phyloP scores from a whole-genome alignment of 2,888 invertebrate genomes.

The Andrena hattorfiana region DNA sequence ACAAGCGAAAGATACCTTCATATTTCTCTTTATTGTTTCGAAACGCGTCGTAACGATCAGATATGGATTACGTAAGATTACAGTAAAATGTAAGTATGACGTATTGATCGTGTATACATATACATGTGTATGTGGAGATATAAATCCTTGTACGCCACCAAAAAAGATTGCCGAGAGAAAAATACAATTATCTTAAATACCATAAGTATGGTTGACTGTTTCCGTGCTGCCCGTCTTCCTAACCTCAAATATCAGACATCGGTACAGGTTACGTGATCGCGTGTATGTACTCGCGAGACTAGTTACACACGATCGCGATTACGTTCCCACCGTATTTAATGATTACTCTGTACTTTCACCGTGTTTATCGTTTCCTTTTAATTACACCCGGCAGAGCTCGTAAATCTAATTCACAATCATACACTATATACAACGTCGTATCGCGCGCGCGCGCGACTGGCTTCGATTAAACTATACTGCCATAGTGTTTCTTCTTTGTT shows the following conservation, averaged over 20 bases:
- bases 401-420: conserved; percentile 76
- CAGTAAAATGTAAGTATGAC: conserved; percentile 65
- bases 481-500: conserved; percentile 34
- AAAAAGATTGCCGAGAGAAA: conserved; percentile 58
- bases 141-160: conserved; percentile 56
- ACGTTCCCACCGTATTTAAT: conserved; percentile 11
- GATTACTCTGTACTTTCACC: conserved; percentile 66
- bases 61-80: conserved; percentile 71
- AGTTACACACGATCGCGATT: conserved; percentile 10
- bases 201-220: conserved; percentile 34
- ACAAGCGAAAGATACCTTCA: conserved; percentile 3
- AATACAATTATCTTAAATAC: conserved; percentile 34
- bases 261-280: neutral
- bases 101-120: conserved; percentile 59
- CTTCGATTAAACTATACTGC: conserved; percentile 60
- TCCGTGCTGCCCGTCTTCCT: conserved; percentile 5
- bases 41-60: conserved; percentile 68
- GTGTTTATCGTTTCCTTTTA: conserved; percentile 55
- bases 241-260: conserved; percentile 2
- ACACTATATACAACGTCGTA: conserved; percentile 75
- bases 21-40: conserved; percentile 65
- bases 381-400: conserved; percentile 60
- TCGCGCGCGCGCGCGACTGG: conserved; percentile 37
- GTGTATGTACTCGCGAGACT: conserved; percentile 16
- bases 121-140: conserved; percentile 47